A percentile compares a stretch with the other conserved stretches of the same genome.
Conservation (phyloP, 2,797 vertebrate genomes). For the Pteropus rufus region DNA sequence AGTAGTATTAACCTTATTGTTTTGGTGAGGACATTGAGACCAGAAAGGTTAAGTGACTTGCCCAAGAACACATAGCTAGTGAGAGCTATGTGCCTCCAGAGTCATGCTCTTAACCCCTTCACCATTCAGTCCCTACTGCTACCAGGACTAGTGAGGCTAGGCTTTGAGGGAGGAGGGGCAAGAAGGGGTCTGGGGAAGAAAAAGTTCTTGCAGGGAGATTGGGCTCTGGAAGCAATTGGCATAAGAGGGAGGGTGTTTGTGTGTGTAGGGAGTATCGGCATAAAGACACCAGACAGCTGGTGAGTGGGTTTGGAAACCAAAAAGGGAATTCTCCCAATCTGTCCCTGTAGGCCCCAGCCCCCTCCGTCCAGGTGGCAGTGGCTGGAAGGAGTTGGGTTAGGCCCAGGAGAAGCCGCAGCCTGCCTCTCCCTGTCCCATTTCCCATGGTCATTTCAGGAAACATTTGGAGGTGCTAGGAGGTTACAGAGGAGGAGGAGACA, state of each 20-base stretch:
- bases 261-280: not conserved
- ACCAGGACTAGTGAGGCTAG: not conserved
- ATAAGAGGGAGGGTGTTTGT: not conserved
- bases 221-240: not conserved
- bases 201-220: not conserved
- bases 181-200: not conserved
- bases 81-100: not conserved
- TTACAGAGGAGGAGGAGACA: not conserved
- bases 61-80: not conserved
- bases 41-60: not conserved
- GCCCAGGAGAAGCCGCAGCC: not conserved
- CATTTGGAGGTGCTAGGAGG: not conserved
- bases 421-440: not conserved
- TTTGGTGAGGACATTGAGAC: not conserved
- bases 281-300: not conserved
- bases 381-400: not conserved
- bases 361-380: not conserved
- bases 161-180: not conserved
- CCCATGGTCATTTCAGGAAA: slow-evolving; percentile 13
- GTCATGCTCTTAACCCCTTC: not conserved
- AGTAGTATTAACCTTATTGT: not conserved
- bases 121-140: not conserved
- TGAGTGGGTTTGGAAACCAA: not conserved
- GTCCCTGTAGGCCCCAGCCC: not conserved
- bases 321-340: not conserved